Percentiles rank a stretch among this genome's conserved stretches.
Conservation (phyloP, 1,140 invertebrate genomes). For the Orchesella cincta region DNA sequence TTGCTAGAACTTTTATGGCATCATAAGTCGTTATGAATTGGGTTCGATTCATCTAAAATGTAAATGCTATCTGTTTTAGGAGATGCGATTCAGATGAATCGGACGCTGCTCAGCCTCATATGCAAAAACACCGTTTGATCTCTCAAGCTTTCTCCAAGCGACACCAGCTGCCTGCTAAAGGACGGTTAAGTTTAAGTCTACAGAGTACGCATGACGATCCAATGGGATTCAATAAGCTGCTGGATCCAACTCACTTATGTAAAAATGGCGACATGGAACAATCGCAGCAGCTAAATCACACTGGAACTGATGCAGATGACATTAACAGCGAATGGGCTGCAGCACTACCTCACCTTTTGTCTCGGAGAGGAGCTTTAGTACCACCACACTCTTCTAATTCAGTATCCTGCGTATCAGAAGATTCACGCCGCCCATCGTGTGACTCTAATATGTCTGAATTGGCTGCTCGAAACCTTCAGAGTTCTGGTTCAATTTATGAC, state of each 20-base stretch:
- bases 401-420: conserved; percentile 49
- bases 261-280: conserved; percentile 51
- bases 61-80: conserved; percentile 29
- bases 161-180: conserved; percentile 70
- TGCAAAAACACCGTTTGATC: conserved; percentile 87
- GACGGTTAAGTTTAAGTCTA: conserved; percentile 81
- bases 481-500: conserved; percentile 10
- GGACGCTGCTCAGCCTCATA: conserved; percentile 54
- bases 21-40: not conserved
- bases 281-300: conserved; percentile 48
- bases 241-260: conserved; percentile 47
- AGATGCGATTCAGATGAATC: conserved; percentile 21
- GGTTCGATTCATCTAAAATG: no score
- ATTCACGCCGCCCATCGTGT: conserved; percentile 36
- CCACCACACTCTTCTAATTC: conserved; percentile 48
- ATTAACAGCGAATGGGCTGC: conserved; percentile 83
- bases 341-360: conserved; percentile 81
- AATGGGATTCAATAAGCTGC: conserved; percentile 63
- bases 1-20: not conserved
- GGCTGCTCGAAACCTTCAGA: conserved; percentile 28
- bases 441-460: conserved; percentile 39
- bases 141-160: conserved; percentile 84
- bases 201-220: conserved; percentile 85
- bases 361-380: conserved; percentile 73
- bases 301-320: conserved; percentile 54